These are phyloP conservation scores for Carapus acus DNA, from an alignment of 2,797 vertebrate genomes.

Conservation along the genomic window DNA sequence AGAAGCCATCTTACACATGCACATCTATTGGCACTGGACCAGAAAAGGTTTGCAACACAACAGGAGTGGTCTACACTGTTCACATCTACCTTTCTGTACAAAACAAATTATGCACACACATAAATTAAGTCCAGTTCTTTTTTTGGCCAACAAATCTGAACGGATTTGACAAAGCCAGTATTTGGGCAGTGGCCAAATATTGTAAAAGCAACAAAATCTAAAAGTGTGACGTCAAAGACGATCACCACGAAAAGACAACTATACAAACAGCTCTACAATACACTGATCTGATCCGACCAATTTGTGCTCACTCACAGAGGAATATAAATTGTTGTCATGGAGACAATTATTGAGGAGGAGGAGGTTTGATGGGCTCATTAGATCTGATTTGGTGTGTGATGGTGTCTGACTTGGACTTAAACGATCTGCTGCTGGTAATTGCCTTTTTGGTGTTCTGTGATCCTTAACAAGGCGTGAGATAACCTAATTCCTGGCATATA, in stretches of 20 bases:
- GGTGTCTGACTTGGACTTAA: background rate
- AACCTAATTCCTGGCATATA: slow-evolving; percentile 23
- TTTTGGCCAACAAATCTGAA: slow-evolving; percentile 23
- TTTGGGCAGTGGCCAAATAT: slow-evolving; percentile 4
- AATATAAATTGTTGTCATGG: background rate
- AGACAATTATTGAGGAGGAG: background rate
- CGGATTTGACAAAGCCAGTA: slow-evolving; percentile 14
- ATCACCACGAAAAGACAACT: slow-evolving; percentile 24
- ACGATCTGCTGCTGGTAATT: slow-evolving; percentile 18
- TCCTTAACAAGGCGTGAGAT: slow-evolving; percentile 20
- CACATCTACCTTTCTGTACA: slow-evolving; percentile 23
- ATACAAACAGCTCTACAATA: background rate
- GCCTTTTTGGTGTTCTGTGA: slow-evolving; percentile 13
- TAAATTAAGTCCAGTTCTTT: too few relatives aligned
- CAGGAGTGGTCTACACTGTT: slow-evolving; percentile 26
- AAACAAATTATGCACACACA: background rate
- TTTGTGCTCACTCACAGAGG: too few relatives aligned
- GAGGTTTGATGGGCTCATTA: background rate
- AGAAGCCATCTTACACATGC: slow-evolving; percentile 66
- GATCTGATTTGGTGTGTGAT: background rate
- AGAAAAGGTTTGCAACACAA: slow-evolving; percentile 65
- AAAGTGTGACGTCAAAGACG: slow-evolving; percentile 7
- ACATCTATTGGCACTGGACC: slow-evolving; percentile 73
- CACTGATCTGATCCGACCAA: too few relatives aligned
- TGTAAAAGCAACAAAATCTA: slow-evolving; percentile 5